Evolutionary conservation across 2,113 vertebrate species (phyloP), one percentile per base, ranked within the genome.

Genomic region (Nicator chloris): DNA sequence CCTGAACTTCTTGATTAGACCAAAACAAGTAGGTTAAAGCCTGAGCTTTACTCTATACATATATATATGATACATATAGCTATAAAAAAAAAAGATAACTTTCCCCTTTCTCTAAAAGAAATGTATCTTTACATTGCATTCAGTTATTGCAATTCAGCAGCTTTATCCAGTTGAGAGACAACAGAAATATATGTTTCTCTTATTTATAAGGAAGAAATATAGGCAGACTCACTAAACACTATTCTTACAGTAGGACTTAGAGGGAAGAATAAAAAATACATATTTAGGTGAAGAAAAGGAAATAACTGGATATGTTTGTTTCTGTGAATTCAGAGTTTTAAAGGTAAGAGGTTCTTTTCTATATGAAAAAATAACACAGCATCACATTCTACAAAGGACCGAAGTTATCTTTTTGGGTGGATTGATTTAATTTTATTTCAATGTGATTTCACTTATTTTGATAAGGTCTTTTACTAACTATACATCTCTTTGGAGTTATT

Each of bases 351-450:
- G 0, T 18, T 50, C 12, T 42, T 40, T 61, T 42, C 30, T 39
- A 0, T 42, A 51, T 70, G 33, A 88, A 80, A 87, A 82, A 56
- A 14, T 26, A 79, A n/a, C 18, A 65, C 1, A 13, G 1, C 0
- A 0, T 54, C 1, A 0, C 13, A 31, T 53, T 66, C n/a, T 63
- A 27, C 4, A 37, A n/a, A 44, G 19, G 5, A 64, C 8, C 13
- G 1, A 85, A 42, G 10, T 27, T 68, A 76, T 31, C 4, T 26
- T 64, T 59, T 42, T 6, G 19, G 3, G 12, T 61, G 4, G 50
- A 50, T 49, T 33, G 1, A n/a, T 76, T 39, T 31, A 16, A 30
- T 59, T 47, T 83, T 24, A 20, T 61, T 84, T 72, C 28, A 11
- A 16, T 76, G 18, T 63, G 4, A 6, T 73, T 81, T 17, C 17